Base-by-base conservation (phyloP, 2,888 invertebrate species). In the Sarcophaga carnaria region DNA sequence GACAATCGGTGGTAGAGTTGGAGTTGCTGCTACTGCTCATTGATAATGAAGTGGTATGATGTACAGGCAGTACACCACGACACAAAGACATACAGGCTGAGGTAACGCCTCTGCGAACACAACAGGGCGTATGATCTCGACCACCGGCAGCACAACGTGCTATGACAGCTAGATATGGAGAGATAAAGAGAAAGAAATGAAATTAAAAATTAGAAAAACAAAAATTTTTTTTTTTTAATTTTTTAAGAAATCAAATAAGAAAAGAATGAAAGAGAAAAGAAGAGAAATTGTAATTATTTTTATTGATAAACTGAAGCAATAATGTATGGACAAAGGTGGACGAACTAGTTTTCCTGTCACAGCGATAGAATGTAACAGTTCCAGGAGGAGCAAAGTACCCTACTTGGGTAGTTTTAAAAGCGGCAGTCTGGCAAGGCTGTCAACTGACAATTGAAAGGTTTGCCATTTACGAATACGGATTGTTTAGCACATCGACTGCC, bases 121-220 rank as follows among this genome's bases (percentile, higher is more conserved):
- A 97, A 91, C 97, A 97, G 20, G 95, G 94, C 70, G 95, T 95
- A 93, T 97, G 97, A 94, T 97, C 93, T 85, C 93, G 92, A 93
- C 95, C 95, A 90, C 95, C 95, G 90, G 95, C 95, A 0, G 95
- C 95, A 91, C 95, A 95, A 86, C 93, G 92, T 20, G 92, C 91
- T 88, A 94, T 90, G 45, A 92, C 91, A 79, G 93, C 93, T 93
- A 78, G 49, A 64, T 20, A 37, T 37, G 54, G 45, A 62, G 2
- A 69, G 10, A 70, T 47, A 64, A 20, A 77, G 17, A 59, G 20
- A 69, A 54, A 17, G 0, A 60, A 62, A 71, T 25, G 54, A 37
- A 37, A 37, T 37, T 37, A 37, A 37, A 37, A 37, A 37, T 37
- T 37, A 8, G 37, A 64, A 79, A 59, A 22, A 25, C 62, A 37